A percentile compares a stretch with the other conserved stretches of the same genome.
These are phyloP conservation scores for Cebidichthys violaceus DNA, from an alignment of 2,113 vertebrate genomes.

Conservation along the genomic window DNA sequence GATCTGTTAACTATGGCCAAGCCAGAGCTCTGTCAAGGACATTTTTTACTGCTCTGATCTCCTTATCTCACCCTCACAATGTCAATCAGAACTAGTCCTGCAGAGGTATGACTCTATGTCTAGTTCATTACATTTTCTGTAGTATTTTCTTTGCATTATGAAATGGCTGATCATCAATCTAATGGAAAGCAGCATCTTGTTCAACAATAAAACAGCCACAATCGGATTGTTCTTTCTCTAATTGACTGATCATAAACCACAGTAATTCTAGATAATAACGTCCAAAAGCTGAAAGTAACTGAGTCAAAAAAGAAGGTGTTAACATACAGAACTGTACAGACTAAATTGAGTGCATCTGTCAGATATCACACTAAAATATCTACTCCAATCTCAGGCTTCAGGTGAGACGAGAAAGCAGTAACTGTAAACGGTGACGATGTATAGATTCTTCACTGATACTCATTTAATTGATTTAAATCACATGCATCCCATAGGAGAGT, in stretches of 20 bases:
- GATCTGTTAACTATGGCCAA: constrained; percentile 75
- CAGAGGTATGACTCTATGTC: constrained; percentile 27
- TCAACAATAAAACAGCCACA: not conserved
- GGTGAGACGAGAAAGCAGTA: not conserved
- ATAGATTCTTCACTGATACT: not conserved
- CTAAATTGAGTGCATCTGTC: not conserved
- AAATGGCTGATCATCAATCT: not conserved
- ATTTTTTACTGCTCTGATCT: constrained; percentile 71
- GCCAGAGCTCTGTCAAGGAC: constrained; percentile 74
- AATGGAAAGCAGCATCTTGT: constrained; percentile 13
- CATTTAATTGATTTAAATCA: not conserved
- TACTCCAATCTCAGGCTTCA: not conserved
- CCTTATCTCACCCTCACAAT: constrained; percentile 61
- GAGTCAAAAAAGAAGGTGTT: not conserved
- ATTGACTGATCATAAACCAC: not conserved
- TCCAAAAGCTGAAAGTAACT: constrained; percentile 1
- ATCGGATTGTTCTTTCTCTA: not conserved
- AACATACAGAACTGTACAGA: not conserved
- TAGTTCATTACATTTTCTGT: not conserved
- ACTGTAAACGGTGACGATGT: not conserved
- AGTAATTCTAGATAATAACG: not conserved
- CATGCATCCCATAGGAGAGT: not conserved
- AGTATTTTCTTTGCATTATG: constrained; percentile 18
- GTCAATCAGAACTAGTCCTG: constrained; percentile 56
- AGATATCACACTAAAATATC: not conserved